phyloP scores from a whole-genome alignment of 2,113 vertebrate genomes.

The Okapia johnstoni region DNA sequence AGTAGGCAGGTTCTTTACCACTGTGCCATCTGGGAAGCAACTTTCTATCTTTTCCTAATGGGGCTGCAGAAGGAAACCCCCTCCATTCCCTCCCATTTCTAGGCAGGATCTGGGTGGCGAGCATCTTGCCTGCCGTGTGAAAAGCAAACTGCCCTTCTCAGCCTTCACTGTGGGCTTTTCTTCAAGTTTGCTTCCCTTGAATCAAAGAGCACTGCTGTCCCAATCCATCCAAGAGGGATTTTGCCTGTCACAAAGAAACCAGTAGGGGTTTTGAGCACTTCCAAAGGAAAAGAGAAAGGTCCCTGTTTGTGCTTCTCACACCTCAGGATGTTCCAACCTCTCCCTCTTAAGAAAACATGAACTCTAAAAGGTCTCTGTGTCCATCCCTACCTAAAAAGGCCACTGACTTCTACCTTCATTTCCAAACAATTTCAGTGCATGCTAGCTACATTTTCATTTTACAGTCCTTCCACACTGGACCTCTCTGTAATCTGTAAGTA shows the following conservation, averaged over 20 bases:
- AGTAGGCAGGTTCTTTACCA: background rate
- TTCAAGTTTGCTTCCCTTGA: background rate
- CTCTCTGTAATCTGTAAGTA: background rate
- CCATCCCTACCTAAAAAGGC: background rate
- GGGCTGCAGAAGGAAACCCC: background rate
- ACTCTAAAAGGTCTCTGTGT: slow-evolving; percentile 1
- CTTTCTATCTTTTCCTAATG: background rate
- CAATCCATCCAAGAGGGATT: background rate
- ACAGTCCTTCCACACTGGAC: background rate
- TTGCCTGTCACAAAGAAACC: background rate
- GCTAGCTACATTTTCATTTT: background rate
- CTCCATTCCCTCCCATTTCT: background rate
- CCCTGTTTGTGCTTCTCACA: background rate
- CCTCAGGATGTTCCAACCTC: background rate
- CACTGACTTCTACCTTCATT: background rate
- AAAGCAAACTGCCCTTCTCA: background rate
- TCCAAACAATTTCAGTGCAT: background rate
- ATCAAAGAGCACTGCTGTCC: background rate
- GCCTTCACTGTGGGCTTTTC: background rate
- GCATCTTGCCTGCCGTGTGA: background rate
- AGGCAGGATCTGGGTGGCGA: background rate
- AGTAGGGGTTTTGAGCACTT: background rate
- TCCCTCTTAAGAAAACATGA: slow-evolving; percentile 36
- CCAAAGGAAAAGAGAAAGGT: background rate
- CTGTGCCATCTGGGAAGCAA: background rate